phyloP scores from a whole-genome alignment of 2,113 vertebrate genomes.

The Columba livia region DNA sequence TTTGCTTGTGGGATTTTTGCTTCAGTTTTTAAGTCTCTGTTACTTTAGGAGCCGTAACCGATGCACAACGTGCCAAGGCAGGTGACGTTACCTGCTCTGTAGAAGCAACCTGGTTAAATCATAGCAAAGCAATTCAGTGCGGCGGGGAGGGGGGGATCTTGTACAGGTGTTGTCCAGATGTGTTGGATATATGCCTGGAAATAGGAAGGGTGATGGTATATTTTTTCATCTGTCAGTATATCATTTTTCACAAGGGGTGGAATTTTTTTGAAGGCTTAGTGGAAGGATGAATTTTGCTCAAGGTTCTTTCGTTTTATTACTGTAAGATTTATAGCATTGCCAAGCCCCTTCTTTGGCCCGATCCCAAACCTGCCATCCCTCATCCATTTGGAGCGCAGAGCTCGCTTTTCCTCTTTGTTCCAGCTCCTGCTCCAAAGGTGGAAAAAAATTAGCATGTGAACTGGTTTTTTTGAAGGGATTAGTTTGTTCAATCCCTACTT shows the following conservation, averaged over 20 bases:
- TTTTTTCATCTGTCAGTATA: conserved; percentile 46
- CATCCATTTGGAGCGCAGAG: not conserved
- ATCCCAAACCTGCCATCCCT: conserved; percentile 37
- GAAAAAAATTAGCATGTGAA: not conserved
- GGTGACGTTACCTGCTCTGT: not conserved
- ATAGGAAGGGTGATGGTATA: not conserved
- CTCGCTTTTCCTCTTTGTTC: conserved; percentile 24
- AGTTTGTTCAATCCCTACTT: not conserved
- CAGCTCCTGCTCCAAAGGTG: conserved; percentile 13
- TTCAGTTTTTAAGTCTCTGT: not conserved
- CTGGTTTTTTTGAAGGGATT: not conserved
- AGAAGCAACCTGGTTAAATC: not conserved
- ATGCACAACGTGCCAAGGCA: not conserved
- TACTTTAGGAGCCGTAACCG: not conserved
- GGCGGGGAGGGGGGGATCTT: not conserved
- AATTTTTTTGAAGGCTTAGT: conserved; percentile 49
- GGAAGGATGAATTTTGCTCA: conserved; percentile 33
- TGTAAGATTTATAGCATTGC: conserved; percentile 49
- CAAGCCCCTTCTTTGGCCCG: conserved; percentile 19
- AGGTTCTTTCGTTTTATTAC: conserved; percentile 41
- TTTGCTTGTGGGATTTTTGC: not conserved
- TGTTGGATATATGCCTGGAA: conserved; percentile 41
- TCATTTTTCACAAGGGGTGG: conserved; percentile 49
- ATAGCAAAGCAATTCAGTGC: not conserved
- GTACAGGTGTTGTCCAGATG: conserved; percentile 44